phyloP scores from a whole-genome alignment of 2,888 invertebrate species.

The Andrena haemorrhoa region DNA sequence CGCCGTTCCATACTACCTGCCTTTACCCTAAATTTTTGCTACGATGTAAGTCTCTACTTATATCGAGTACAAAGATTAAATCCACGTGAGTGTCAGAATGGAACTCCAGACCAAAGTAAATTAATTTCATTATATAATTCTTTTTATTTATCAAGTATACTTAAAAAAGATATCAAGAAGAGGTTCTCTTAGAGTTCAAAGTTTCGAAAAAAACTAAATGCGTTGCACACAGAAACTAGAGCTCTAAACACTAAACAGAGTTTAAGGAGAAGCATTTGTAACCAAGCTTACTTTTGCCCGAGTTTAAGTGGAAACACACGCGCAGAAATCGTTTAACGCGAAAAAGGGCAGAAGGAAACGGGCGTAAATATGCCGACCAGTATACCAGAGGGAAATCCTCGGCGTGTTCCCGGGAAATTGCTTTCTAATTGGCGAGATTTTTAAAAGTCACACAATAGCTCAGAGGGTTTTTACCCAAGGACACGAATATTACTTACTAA shows the following conservation, averaged over 20 bases:
- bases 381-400: slow-evolving; percentile 56
- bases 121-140: too few relatives aligned
- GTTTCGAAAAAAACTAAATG: neutral
- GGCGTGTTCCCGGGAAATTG: slow-evolving; percentile 50
- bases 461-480: slow-evolving; percentile 41
- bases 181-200: neutral
- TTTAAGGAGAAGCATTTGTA: slow-evolving; percentile 3
- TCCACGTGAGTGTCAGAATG: too few relatives aligned
- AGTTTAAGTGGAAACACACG: slow-evolving; percentile 12
- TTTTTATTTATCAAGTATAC: too few relatives aligned
- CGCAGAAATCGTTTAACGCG: slow-evolving; percentile 30
- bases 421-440: slow-evolving; percentile 63
- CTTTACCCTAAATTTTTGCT: too few relatives aligned
- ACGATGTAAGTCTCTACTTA: too few relatives aligned
- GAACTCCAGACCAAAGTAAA: too few relatives aligned
- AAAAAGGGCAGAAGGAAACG: slow-evolving; percentile 29
- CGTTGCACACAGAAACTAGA: neutral
- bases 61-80: too few relatives aligned
- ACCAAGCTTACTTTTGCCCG: slow-evolving; percentile 11
- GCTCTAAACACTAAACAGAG: neutral
- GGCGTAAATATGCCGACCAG: slow-evolving; percentile 41
- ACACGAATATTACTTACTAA: slow-evolving; percentile 58
- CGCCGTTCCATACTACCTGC: too few relatives aligned
- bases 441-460: slow-evolving; percentile 58
- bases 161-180: neutral